Percentiles rank a stretch among this genome's conserved stretches.
These are phyloP conservation scores for Platichthys stellatus DNA, from an alignment of 2,113 vertebrate genomes.

Conservation along the genomic window DNA sequence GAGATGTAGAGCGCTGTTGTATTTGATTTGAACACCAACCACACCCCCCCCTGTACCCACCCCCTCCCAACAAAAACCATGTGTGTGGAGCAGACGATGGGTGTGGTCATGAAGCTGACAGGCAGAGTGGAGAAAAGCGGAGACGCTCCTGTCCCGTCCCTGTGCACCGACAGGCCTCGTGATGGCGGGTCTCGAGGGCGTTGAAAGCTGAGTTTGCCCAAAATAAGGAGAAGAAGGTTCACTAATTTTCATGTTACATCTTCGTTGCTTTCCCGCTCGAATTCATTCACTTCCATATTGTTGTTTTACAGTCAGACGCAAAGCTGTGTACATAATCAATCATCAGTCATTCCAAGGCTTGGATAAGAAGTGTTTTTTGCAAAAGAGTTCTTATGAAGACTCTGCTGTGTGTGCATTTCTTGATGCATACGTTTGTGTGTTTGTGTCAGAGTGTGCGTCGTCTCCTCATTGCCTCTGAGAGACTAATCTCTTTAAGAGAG, in stretches of 20 bases:
- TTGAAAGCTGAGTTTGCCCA: conserved; percentile 61
- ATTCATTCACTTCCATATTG: conserved; percentile 70
- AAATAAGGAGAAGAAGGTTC: conserved; percentile 60
- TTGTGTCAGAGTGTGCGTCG: conserved; percentile 24
- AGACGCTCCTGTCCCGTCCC: conserved; percentile 13
- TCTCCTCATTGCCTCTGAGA: conserved; percentile 86
- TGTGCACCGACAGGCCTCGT: conserved; percentile 52
- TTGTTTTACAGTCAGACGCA: conserved; percentile 79
- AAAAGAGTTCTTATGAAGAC: conserved; percentile 85
- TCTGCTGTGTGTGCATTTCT: conserved; percentile 71
- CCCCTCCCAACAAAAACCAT: background rate
- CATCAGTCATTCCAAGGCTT: conserved; percentile 82
- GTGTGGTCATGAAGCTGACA: conserved; percentile 39
- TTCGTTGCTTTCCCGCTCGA: conserved; percentile 50
- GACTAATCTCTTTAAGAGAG: conserved; percentile 91
- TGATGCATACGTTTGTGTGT: conserved; percentile 58
- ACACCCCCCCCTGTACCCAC: conserved; percentile 22
- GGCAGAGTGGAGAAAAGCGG: conserved; percentile 19
- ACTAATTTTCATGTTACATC: conserved; percentile 69
- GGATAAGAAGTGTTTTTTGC: conserved; percentile 75
- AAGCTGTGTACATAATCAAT: conserved; percentile 80
- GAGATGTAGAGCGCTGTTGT: conserved; percentile 83
- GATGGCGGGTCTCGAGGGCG: conserved; percentile 47
- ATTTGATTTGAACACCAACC: conserved; percentile 63
- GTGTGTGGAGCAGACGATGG: conserved; percentile 32